These are phyloP conservation scores for Lissocephala sabroskyi DNA, from an alignment of 2,888 invertebrate genomes.

Conservation along the genomic window DNA sequence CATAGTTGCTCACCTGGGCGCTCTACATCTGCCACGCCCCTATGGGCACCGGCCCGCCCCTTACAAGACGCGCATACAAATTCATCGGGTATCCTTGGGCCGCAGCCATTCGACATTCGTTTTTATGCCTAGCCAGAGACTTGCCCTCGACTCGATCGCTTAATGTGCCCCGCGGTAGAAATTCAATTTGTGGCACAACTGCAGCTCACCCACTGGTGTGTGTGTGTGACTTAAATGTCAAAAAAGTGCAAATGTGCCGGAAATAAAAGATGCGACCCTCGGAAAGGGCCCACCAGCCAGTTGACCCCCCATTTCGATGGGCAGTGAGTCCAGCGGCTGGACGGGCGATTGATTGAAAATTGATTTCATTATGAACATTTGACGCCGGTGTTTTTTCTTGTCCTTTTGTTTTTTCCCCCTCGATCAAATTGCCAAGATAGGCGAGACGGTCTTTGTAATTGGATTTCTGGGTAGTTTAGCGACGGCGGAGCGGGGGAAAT, in stretches of 20 bases:
- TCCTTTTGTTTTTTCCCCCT: no score
- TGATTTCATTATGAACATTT: slow-evolving; percentile 65
- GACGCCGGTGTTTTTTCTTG: slow-evolving; percentile 38
- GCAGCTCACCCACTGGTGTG: slow-evolving; percentile 32
- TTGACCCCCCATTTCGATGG: slow-evolving; percentile 14
- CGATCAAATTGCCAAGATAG: no score
- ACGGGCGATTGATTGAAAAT: slow-evolving; percentile 65
- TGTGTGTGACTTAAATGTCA: slow-evolving; percentile 45
- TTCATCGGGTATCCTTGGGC: background rate
- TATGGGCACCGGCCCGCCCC: background rate
- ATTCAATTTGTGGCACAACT: slow-evolving; percentile 68
- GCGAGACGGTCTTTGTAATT: no score
- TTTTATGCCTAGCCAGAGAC: slow-evolving; percentile 39
- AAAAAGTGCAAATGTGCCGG: slow-evolving; percentile 58
- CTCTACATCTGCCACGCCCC: background rate
- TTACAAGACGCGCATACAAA: slow-evolving; percentile 2
- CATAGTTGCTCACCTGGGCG: background rate
- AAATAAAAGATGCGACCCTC: slow-evolving; percentile 26
- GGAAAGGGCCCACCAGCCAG: slow-evolving; percentile 19
- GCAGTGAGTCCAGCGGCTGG: slow-evolving; percentile 1
- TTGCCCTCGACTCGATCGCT: slow-evolving; percentile 58
- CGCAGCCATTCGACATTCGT: slow-evolving; percentile 25
- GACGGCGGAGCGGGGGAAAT: slow-evolving; percentile 19
- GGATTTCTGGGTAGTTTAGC: no score
- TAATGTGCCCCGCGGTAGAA: slow-evolving; percentile 66